Conservation (phyloP, 2,113 vertebrate species). For the Alaudala cheleensis region DNA sequence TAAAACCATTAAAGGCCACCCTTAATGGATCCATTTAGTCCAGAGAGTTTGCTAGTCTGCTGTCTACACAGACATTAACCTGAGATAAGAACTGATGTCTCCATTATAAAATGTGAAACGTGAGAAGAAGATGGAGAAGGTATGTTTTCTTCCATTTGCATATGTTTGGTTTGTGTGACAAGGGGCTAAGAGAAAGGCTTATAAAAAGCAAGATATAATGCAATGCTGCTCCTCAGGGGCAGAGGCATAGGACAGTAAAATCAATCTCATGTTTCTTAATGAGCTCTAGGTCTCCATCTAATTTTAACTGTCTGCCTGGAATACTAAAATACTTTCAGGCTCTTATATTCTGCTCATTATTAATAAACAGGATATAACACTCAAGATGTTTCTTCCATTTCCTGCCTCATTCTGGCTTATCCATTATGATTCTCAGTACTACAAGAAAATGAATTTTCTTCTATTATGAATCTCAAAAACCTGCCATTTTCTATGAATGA, state of each 20-base stretch:
- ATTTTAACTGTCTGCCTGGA: conserved; percentile 47
- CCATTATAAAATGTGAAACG: conserved; percentile 19
- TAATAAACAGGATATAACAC: conserved; percentile 17
- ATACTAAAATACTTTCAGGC: conserved; percentile 22
- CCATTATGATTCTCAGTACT: background rate
- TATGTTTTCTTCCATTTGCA: background rate
- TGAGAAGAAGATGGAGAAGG: background rate
- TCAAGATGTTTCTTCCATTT: background rate
- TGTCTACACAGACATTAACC: background rate
- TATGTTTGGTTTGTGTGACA: background rate
- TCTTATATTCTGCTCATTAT: conserved; percentile 18
- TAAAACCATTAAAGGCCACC: background rate
- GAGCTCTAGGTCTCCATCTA: conserved; percentile 13
- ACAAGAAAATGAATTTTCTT: background rate
- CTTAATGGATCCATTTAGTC: conserved; percentile 49
- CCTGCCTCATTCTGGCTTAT: background rate
- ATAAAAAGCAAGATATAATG: conserved; percentile 10
- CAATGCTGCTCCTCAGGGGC: background rate
- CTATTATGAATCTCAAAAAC: background rate
- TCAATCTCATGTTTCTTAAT: conserved; percentile 46
- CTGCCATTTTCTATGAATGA: background rate
- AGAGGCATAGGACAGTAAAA: background rate
- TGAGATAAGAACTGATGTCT: conserved; percentile 9
- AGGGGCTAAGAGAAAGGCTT: background rate
- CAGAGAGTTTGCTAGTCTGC: background rate